Base-by-base conservation (phyloP, 1,140 invertebrate genomes). In the Bilobella aurantiaca region DNA sequence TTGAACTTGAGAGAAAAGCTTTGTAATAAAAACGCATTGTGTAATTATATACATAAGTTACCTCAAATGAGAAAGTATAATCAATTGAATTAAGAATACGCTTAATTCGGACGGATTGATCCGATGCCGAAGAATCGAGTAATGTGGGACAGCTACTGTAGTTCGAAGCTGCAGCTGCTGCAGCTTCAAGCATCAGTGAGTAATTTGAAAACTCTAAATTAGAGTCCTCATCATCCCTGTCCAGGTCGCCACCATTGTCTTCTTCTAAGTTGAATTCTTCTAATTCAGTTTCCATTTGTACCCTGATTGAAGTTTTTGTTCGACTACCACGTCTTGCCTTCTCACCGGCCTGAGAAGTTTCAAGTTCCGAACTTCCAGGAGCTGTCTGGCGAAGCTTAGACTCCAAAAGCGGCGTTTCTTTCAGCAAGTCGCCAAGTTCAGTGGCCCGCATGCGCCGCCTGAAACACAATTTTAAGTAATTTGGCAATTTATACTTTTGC, bases 11-110 rank as follows among this genome's bases (percentile, higher is more conserved):
- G n/a, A n/a, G n/a, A n/a, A n/a, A n/a, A n/a, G n/a, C n/a, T n/a
- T n/a, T n/a, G n/a, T n/a, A n/a, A n/a, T n/a, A n/a, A n/a, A n/a
- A n/a, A n/a, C n/a, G n/a, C n/a, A n/a, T n/a, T n/a, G n/a, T n/a
- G n/a, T n/a, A n/a, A n/a, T n/a, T n/a, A n/a, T n/a, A n/a, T n/a
- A 42, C 8, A 46, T 21, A 57, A 27, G 3, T 56, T 70, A 70
- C 71, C 66, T 72, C 71, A 62, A 72, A 72, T 8, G 68, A 72
- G 53, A 65, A 70, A 14, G 46, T 65, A 58, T 47, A 72, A 1
- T 72, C 37, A 23, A 72, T 34, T 18, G 63, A 49, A 5, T 34
- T 16, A 3, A 72, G 62, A 42, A 70, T 70, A 49, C 59, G 58
- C 37, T 68, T 60, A 58, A 72, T 58, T 32, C 64, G 71, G 68